Percentiles rank a stretch among this genome's conserved stretches.
Conservation (phyloP, 2,797 vertebrate genomes). For the Cichlasoma orientale region DNA sequence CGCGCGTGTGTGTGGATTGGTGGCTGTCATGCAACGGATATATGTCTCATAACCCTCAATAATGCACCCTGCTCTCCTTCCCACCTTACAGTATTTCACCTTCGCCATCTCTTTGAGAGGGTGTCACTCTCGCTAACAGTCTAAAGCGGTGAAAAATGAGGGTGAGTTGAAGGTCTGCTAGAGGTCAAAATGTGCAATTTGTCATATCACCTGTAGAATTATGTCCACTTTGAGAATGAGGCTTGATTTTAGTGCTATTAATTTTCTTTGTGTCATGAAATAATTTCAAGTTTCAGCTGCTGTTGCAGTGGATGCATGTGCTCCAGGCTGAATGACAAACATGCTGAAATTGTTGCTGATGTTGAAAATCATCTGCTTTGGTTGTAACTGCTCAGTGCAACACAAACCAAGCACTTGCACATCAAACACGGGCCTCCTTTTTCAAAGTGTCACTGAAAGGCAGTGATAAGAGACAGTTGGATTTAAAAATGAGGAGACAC, state of each 20-base stretch:
- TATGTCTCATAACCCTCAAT: constrained; percentile 5
- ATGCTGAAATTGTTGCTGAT: constrained; percentile 12
- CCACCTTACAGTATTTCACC: background rate
- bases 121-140: background rate
- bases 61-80: background rate
- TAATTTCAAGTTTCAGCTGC: background rate
- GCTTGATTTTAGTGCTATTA: constrained; percentile 8
- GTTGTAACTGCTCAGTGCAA: background rate
- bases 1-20: background rate
- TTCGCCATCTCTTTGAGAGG: background rate
- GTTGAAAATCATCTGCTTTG: constrained; percentile 25
- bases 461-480: constrained; percentile 24
- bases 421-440: background rate
- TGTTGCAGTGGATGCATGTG: background rate
- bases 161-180: constrained; percentile 20
- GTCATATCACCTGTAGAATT: background rate
- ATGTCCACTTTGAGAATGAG: background rate
- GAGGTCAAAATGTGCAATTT: constrained; percentile 2
- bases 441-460: constrained; percentile 42
- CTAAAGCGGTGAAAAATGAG: background rate
- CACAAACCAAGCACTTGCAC: background rate
- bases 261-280: background rate
- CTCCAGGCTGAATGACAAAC: background rate
- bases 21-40: background rate
- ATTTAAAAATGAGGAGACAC: constrained; percentile 13